phyloP scores from a whole-genome alignment of 2,797 vertebrate species.

The Meriones psammophilus region DNA sequence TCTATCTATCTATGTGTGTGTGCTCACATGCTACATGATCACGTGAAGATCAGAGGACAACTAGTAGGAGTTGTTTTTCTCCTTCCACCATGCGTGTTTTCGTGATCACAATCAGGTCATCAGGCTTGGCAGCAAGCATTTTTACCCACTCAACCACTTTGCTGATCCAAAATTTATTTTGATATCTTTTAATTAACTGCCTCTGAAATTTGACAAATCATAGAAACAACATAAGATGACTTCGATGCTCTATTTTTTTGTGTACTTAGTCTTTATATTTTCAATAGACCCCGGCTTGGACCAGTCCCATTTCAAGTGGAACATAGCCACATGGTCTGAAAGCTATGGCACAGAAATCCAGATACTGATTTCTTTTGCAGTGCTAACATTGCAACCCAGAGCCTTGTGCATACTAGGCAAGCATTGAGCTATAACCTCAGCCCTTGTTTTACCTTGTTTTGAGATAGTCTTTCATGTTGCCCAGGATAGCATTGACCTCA shows the following conservation, averaged over 20 bases:
- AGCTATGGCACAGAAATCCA: not conserved
- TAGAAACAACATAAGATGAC: not conserved
- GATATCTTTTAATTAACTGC: slow-evolving; percentile 27
- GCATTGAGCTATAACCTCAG: not conserved
- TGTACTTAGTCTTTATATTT: not conserved
- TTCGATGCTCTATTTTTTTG: slow-evolving; percentile 25
- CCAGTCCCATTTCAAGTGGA: not conserved
- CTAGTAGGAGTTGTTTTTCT: not conserved
- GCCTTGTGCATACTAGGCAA: not conserved
- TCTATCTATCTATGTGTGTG: too few species aligned
- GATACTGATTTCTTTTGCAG: not conserved
- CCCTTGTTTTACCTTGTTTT: not conserved
- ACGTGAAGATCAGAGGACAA: not conserved
- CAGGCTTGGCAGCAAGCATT: not conserved
- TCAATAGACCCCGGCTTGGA: slow-evolving; percentile 11
- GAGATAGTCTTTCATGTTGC: not conserved
- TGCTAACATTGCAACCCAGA: not conserved
- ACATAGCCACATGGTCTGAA: not conserved
- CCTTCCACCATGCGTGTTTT: not conserved
- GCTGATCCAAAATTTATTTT: slow-evolving; percentile 26
- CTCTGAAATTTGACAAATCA: not conserved
- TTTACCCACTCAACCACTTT: not conserved
- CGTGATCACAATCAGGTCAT: not conserved
- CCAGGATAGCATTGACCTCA: not conserved
- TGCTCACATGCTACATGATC: not conserved